Evolutionary conservation across 2,888 invertebrate genomes (phyloP).

Genomic region (Agrilus mali): DNA sequence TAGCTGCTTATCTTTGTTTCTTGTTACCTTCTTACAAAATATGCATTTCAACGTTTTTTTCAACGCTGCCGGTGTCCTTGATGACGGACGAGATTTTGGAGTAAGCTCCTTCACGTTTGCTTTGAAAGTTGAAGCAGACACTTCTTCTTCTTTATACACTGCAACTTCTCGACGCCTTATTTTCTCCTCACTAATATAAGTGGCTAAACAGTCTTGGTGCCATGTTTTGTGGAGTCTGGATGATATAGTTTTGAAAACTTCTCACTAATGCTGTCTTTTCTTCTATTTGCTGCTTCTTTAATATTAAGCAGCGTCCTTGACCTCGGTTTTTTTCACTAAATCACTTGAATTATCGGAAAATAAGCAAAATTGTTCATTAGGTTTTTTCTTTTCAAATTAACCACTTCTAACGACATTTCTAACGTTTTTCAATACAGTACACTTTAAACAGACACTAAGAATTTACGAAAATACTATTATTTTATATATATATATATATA

Average conservation of each 20-base stretch:
- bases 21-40: constrained; percentile 12
- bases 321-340: constrained; percentile 11
- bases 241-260: constrained; percentile 11
- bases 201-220: constrained; percentile 10
- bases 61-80: constrained; percentile 8
- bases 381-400: constrained; percentile 9
- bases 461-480: constrained; percentile 2
- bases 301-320: constrained; percentile 8
- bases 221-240: constrained; percentile 10
- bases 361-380: constrained; percentile 7
- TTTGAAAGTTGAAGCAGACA: constrained; percentile 5
- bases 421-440: constrained; percentile 9
- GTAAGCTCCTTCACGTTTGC: constrained; percentile 3
- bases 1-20: constrained; percentile 12
- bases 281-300: constrained; percentile 8
- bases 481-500: no score
- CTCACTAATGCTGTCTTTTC: constrained; percentile 6
- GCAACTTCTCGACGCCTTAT: constrained; percentile 11
- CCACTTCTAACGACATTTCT: constrained; percentile 9
- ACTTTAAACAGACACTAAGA: constrained; percentile 7
- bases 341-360: constrained; percentile 9
- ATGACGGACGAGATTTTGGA: constrained; percentile 6
- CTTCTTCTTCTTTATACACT: constrained; percentile 7
- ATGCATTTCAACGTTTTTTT: constrained; percentile 11
- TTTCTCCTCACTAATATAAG: constrained; percentile 9